Base-by-base conservation (phyloP, 2,797 vertebrate species). In the Huso huso region DNA sequence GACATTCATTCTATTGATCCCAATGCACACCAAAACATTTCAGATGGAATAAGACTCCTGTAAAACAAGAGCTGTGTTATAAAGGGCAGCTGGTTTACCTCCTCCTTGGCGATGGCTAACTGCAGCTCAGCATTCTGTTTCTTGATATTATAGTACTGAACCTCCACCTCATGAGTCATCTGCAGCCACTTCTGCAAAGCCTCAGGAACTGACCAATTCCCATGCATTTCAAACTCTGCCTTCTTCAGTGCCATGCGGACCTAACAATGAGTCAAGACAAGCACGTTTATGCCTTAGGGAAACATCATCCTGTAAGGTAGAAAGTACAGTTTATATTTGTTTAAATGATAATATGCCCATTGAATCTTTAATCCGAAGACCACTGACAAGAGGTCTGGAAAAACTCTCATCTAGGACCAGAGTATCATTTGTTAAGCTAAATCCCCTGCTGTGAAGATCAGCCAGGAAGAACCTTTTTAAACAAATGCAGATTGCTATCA, bases 91-190 rank as follows among this genome's bases (percentile, higher is more conserved):
- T 37, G 4, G 53, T 51, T 18, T 88, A 98, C 96, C 95, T 98
- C 96, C 0, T 98, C 96, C 83, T 98, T 99, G 74, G 96, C 96
- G 6, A 95, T 88, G 12, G 85, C 86, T 65, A 99, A 84, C 62
- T 98, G 96, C 73, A 93, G 88, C 87, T 98, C 96, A 0, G 96
- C 96, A 48, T 83, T 94, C 73, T 99, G 96, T 37, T 97, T 95
- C 88, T 99, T 98, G 77, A 98, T 97, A 79, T 99, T 99, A 84
- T 99, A 99, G 86, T 99, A 99, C 0, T 99, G 96, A 3, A 98
- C 94, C 86, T 99, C 96, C 69, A 98, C 96, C 85, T 98, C 96
- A 1, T 98, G 95, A 0, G 96, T 99, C 76, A 99, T 86, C 82
- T 98, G 96, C 13, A 99, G 94, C 96, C 96, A 98, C 83, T 95